phyloP scores from a whole-genome alignment of 2,888 invertebrate genomes.

The Timandra comae region DNA sequence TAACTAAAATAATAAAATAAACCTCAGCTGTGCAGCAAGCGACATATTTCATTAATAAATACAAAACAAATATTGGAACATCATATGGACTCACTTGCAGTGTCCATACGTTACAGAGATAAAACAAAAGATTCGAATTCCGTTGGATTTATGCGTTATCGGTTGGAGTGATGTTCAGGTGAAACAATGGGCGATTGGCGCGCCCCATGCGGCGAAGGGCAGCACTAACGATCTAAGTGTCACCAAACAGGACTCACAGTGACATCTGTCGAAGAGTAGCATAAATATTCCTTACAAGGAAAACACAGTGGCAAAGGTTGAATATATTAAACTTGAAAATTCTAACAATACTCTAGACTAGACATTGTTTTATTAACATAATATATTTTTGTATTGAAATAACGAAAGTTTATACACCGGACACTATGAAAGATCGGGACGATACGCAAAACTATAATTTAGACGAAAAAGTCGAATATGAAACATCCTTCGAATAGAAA shows the following conservation, averaged over 20 bases:
- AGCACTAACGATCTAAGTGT: constrained; percentile 27
- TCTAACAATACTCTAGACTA: not conserved
- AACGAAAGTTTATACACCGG: constrained; percentile 9
- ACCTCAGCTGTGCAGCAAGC: constrained; percentile 56
- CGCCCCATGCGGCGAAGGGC: constrained; percentile 71
- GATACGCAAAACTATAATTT: constrained; percentile 30
- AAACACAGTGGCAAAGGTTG: constrained; percentile 31
- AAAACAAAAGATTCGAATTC: constrained; percentile 70
- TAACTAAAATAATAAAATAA: constrained; percentile 76
- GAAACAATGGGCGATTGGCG: constrained; percentile 72
- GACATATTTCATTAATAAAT: constrained; percentile 77
- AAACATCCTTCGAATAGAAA: constrained; percentile 51
- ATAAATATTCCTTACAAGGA: constrained; percentile 31
- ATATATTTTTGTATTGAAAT: constrained; percentile 3
- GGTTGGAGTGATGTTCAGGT: constrained; percentile 58
- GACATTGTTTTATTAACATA: not conserved
- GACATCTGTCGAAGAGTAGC: constrained; percentile 68
- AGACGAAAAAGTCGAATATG: constrained; percentile 52
- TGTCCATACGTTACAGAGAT: constrained; percentile 75
- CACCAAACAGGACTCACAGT: constrained; percentile 32
- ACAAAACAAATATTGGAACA: constrained; percentile 66
- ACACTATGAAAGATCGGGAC: constrained; percentile 7
- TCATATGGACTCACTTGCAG: constrained; percentile 74
- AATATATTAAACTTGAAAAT: constrained; percentile 25
- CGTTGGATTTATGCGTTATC: constrained; percentile 74